Conservation (phyloP, 2,797 vertebrate species). For the Tolypeutes matacus region DNA sequence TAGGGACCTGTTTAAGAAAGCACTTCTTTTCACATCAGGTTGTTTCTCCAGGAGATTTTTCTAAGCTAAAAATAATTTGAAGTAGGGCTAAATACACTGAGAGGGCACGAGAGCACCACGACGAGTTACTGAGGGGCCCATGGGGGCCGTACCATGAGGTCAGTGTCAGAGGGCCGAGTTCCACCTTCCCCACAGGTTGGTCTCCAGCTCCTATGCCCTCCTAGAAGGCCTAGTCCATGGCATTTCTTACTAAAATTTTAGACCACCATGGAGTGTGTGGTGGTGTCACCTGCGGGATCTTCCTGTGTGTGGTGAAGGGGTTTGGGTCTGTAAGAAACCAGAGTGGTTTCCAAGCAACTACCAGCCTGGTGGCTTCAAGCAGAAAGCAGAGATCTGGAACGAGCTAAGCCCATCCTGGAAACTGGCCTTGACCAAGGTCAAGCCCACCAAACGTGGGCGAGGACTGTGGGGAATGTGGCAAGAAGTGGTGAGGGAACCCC, state of each 20-base stretch:
- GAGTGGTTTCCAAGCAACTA: slow-evolving; percentile 10
- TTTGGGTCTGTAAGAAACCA: neutral
- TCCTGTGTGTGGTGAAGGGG: neutral
- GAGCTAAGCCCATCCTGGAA: neutral
- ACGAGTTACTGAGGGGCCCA: neutral
- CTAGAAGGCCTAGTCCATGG: neutral
- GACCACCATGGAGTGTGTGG: neutral
- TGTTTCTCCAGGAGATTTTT: neutral
- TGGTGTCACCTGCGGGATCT: neutral
- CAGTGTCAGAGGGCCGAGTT: neutral
- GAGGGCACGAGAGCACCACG: too few species aligned
- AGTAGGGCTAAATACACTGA: neutral
- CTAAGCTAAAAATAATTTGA: neutral
- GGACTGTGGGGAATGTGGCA: fast-evolving
- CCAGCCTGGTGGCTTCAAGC: neutral
- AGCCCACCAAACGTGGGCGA: neutral
- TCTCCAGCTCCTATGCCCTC: neutral
- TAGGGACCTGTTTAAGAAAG: neutral
- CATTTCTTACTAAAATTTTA: too few species aligned
- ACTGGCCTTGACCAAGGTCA: neutral
- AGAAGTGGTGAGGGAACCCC: neutral
- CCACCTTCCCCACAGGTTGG: neutral
- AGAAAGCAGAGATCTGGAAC: neutral
- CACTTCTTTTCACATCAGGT: neutral
- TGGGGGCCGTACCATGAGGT: neutral